Base-by-base conservation (phyloP, 1,140 invertebrate genomes). In the Drosophila burlai region DNA sequence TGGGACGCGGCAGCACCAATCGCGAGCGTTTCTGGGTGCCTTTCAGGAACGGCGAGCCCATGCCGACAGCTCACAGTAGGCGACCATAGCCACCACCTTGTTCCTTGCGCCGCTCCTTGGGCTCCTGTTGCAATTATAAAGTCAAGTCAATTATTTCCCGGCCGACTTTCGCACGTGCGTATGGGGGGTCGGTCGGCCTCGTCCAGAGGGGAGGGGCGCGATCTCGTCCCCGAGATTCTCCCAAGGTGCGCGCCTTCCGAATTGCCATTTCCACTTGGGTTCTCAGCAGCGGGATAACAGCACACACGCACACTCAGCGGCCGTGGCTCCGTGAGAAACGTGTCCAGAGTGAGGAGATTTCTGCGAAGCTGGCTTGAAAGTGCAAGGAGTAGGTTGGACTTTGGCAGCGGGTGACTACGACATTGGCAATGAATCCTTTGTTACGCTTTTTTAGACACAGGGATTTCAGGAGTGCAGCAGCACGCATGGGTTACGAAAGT, bases 121-220 rank as follows among this genome's bases (percentile, higher is more conserved):
- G 74, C 58, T 31, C 29, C 57, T 89, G 74, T 81, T 83, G 74
- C 85, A 89, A 89, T 89, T 89, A 84, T 64, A 76, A 80, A 90
- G 86, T 90, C 86, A 85, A 91, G 68, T 85, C 81, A 89, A 89
- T 89, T 89, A 89, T 89, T 89, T 84, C 52, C 59, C 59, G 42
- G 67, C 54, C 75, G 65, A 90, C 46, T 74, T 91, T 89, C 89
- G 89, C 89, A 91, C 81, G 81, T 91, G 89, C 71, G 74, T 91
- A 80, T 89, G 89, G 89, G 89, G 89, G 89, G 89, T 49, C 46
- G 46, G 83, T 16, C 24, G 83, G 26, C 24, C 15, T 9, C 46
- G 46, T 91, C 89, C 62, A 52, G 26, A 7, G 21, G 8, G 52
- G 18, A 65, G 81, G 67, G 77, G 76, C 76, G 73, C 69, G 69